Evolutionary conservation across 1,140 invertebrate species (phyloP), one percentile per base, ranked within the genome.

Genomic region (Drosophila kepulauana): DNA sequence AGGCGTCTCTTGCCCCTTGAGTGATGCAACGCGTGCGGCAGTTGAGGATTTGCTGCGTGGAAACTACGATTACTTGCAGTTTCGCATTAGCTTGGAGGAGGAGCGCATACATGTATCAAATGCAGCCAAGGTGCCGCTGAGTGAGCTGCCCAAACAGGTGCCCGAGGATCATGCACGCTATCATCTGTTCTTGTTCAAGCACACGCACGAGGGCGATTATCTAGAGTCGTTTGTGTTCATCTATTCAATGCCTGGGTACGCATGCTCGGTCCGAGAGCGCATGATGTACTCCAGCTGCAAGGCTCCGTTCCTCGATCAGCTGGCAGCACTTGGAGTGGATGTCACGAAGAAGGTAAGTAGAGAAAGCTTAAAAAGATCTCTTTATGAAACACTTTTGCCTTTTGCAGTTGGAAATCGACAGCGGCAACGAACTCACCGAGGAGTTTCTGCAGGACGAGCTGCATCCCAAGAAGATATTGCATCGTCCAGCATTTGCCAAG

Each of bases 271-370:
- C 72, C 99, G 98, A 93, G 98, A 99, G 93, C 94, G 98, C 81
- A 99, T 99, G 98, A 94, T 99, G 81, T 99, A 99, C 93, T 99
- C 98, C 1, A 99, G 98, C 79, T 99, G 98, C 92, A 99, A 99
- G 94, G 96, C 95, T 75, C 96, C 97, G 15, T 94, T 99, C 51
- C 93, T 98, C 20, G 95, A 97, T 73, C 94, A 95, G 30, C 96
- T 99, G 75, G 95, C 97, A 81, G 95, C 95, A 25, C 93, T 97
- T 66, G 96, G 96, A 41, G 94, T 99, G 62, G 95, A 94, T 43
- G 94, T 97, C 71, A 93, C 90, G 0, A 99, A 98, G 94, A 97
- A 98, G 95, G 98, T 98, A 91, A 93, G 93, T 92, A 72, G 4
- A 11, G 3, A 0, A 7, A 13, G 20, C 20, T 25, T 7, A 30